These are phyloP conservation scores for Macrobrachium rosenbergii DNA, from an alignment of 1,140 invertebrate species.

Conservation along the genomic window DNA sequence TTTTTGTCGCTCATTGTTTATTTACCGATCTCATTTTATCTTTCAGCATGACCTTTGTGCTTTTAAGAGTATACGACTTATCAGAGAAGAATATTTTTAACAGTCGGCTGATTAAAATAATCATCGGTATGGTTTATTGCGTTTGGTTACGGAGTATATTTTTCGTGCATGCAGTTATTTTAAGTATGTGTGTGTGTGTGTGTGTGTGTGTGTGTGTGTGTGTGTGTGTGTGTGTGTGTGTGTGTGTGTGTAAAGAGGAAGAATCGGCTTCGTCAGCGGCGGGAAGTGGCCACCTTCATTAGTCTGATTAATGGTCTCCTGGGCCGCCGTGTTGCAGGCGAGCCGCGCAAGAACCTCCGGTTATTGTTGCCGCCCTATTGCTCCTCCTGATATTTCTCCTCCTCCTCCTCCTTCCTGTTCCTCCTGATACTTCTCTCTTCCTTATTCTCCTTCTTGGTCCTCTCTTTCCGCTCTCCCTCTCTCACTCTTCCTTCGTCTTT, in stretches of 20 bases:
- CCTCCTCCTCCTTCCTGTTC: neutral
- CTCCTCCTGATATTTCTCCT: conserved; percentile 17
- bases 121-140: too few species aligned
- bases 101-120: too few species aligned
- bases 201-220: too few species aligned
- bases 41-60: too few species aligned
- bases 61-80: too few species aligned
- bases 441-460: neutral
- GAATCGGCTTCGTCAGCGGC: conserved; percentile 57
- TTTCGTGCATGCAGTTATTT: too few species aligned
- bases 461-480: neutral
- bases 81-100: too few species aligned
- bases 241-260: conserved; percentile 16
- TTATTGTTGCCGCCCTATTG: conserved; percentile 3
- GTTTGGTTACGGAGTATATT: too few species aligned
- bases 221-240: too few species aligned
- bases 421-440: neutral
- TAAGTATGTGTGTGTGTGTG: too few species aligned
- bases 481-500: neutral
- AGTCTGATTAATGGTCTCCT: conserved; percentile 57
- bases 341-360: conserved; percentile 39
- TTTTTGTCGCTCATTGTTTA: too few species aligned
- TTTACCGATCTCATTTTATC: too few species aligned
- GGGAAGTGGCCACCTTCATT: conserved; percentile 62
- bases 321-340: conserved; percentile 34